These are phyloP conservation scores for Scotopteryx bipunctaria DNA, from an alignment of 2,888 invertebrate species.

Conservation along the genomic window DNA sequence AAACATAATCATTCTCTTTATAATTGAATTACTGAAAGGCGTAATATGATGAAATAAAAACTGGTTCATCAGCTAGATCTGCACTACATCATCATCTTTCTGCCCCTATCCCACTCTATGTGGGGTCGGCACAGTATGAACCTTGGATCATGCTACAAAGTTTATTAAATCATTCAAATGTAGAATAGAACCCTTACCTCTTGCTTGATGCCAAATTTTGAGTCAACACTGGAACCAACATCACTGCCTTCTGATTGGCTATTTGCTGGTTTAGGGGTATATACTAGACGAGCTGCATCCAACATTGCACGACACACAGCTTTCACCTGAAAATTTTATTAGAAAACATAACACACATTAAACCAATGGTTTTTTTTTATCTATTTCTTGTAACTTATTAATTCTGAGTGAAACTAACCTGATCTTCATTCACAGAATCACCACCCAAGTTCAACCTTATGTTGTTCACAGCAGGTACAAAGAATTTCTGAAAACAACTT, in stretches of 20 bases:
- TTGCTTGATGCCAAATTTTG: conserved; percentile 57
- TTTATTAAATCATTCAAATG: too few species aligned
- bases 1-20: too few species aligned
- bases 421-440: conserved; percentile 89
- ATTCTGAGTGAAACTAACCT: conserved; percentile 64
- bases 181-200: conserved; percentile 16
- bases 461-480: conserved; percentile 90
- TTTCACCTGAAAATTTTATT: conserved; percentile 61
- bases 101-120: too few species aligned
- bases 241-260: conserved; percentile 81
- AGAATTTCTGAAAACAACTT: conserved; percentile 86
- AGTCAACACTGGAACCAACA: conserved; percentile 78
- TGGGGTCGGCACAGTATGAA: too few species aligned
- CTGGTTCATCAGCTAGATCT: too few species aligned
- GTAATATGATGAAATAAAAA: too few species aligned
- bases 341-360: too few species aligned
- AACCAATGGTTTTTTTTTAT: too few species aligned
- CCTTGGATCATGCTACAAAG: too few species aligned
- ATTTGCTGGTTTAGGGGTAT: conserved; percentile 76
- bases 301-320: conserved; percentile 90
- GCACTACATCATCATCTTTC: too few species aligned
- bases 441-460: conserved; percentile 89
- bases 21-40: too few species aligned
- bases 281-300: conserved; percentile 90
- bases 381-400: too few species aligned